Conservation (phyloP, 2,113 vertebrate species). For the Ursus arctos region DNA sequence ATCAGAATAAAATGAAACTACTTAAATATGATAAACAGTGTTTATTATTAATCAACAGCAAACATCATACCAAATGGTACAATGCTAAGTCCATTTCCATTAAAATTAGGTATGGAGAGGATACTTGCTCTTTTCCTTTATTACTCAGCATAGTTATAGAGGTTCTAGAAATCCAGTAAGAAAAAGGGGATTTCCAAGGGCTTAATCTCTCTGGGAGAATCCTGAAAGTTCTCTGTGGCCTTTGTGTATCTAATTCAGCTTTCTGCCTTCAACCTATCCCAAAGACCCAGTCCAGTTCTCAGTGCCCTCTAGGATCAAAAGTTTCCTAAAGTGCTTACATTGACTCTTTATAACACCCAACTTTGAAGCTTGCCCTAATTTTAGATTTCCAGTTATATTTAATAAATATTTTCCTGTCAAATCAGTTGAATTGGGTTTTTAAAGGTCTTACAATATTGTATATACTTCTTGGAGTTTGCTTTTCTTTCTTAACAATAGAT, state of each 20-base stretch:
- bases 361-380: background rate
- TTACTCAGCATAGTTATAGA: constrained; percentile 10
- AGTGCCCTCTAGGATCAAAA: background rate
- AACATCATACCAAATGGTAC: background rate
- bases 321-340: background rate
- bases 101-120: background rate
- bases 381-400: background rate
- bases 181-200: background rate
- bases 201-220: background rate
- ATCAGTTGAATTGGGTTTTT: background rate
- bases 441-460: background rate
- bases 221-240: background rate
- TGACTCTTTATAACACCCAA: background rate
- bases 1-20: background rate
- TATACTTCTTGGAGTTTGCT: background rate
- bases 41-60: background rate
- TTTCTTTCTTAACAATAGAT: background rate
- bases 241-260: background rate
- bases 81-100: background rate
- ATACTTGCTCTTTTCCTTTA: background rate
- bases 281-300: background rate
- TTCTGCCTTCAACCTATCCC: background rate
- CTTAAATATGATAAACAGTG: background rate
- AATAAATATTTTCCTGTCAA: background rate
- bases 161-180: background rate